Conservation (phyloP, 2,888 invertebrate genomes). For the Hecatera dysodea region DNA sequence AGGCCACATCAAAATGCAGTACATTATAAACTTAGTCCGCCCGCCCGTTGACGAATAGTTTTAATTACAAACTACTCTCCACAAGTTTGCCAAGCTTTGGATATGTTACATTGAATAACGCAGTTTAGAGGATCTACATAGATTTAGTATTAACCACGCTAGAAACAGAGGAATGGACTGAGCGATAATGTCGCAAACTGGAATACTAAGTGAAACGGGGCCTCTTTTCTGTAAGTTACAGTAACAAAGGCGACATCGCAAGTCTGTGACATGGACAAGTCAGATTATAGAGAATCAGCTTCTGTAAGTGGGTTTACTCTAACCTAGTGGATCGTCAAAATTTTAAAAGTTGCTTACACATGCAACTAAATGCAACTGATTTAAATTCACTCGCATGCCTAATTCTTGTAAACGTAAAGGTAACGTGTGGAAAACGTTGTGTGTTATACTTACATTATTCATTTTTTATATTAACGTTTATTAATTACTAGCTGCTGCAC, state of each 20-base stretch:
- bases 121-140: conserved; percentile 25
- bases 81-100: conserved; percentile 43
- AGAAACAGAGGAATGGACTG: not conserved
- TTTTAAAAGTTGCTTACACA: too few species aligned
- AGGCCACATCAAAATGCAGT: conserved; percentile 37
- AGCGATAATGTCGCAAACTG: not conserved
- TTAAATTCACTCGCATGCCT: too few species aligned
- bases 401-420: too few species aligned
- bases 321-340: too few species aligned
- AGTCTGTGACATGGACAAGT: not conserved
- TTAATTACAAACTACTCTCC: conserved; percentile 64
- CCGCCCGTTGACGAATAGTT: conserved; percentile 61
- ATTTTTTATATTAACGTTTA: too few species aligned
- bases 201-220: not conserved
- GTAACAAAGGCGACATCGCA: not conserved
- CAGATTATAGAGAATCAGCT: not conserved
- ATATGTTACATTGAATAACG: conserved; percentile 48
- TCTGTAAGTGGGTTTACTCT: too few species aligned
- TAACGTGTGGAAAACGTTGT: too few species aligned
- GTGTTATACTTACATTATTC: too few species aligned
- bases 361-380: too few species aligned
- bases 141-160: conserved; percentile 6
- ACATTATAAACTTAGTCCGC: conserved; percentile 38
- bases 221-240: not conserved
- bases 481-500: too few species aligned